These are phyloP conservation scores for Cotesia vestalis DNA, from an alignment of 1,140 invertebrate genomes.

Conservation along the genomic window DNA sequence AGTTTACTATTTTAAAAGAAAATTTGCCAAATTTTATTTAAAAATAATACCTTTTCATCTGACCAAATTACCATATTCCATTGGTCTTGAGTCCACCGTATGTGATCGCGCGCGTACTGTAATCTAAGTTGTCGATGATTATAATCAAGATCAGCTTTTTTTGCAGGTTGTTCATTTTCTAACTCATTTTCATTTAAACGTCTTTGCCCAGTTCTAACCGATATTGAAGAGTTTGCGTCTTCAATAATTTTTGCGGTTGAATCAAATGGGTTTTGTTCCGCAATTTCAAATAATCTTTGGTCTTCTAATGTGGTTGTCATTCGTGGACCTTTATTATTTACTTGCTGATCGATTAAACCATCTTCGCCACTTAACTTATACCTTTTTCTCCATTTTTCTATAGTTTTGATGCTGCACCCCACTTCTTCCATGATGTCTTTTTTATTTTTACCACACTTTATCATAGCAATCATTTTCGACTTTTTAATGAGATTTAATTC, in stretches of 20 bases:
- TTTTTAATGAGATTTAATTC: no score
- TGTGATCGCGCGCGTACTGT: constrained; percentile 12
- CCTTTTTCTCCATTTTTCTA: neutral
- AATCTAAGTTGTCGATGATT: constrained; percentile 7
- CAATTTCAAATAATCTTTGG: neutral
- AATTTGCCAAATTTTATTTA: neutral
- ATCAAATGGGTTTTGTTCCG: no score
- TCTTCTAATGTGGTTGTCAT: no score
- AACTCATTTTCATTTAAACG: neutral
- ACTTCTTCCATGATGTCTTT: constrained; percentile 1
- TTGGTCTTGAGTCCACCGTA: constrained; percentile 8
- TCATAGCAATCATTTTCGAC: no score
- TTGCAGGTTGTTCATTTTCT: constrained; percentile 12
- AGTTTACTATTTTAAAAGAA: neutral
- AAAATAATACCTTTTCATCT: constrained; percentile 30
- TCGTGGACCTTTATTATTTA: no score
- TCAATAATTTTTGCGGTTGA: no score
- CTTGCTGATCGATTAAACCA: neutral
- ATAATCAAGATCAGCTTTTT: constrained; percentile 13
- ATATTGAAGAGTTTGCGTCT: no score
- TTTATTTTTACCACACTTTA: no score
- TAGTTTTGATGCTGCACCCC: constrained; percentile 17
- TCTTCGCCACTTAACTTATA: neutral
- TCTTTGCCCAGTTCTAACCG: neutral
- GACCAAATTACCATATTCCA: constrained; percentile 21